Evolutionary conservation across 2,113 vertebrate genomes (phyloP), one percentile per base, ranked within the genome.

Genomic region (Leptobrachium ailaonicum): DNA sequence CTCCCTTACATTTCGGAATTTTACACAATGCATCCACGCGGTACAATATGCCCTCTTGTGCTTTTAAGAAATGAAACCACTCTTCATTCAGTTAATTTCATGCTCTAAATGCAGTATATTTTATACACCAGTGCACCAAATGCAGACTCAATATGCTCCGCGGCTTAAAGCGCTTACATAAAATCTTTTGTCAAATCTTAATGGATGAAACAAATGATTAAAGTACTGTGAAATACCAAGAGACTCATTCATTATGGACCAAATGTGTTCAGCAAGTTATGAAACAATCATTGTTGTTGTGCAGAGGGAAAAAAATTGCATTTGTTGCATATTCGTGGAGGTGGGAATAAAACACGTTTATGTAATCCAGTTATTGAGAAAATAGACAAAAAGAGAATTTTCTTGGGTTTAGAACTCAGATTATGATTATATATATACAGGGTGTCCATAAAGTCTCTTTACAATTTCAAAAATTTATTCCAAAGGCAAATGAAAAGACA

Each of bases 1-100:
- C 13, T 60, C 3, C 56, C 56, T 4, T 14, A 4, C 13, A 60
- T 14, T 60, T 60, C 56, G 9, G 56, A 60, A 60, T 60, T 60
- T 60, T 60, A 14, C 56, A 60, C 13, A 14, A 11, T 11, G 56
- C 56, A 60, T 60, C 56, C 56, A 60, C 56, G 13, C 10, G 13
- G 56, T 60, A 50, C 4, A 50, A 50, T 50, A 50, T 50, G 56
- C 56, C 13, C 13, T 32, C 13, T 43, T 79, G n/a, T n/a, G 56
- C 47, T 56, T 68, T 69, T 68, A 62, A 80, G 41, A 42, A 54
- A 73, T 10, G 72, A 44, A 41, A 41, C 47, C 66, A 80, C 72
- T 68, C 2, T 81, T 69, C 64, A 81, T 75, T 81, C 53, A 81
- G 54, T n/a, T 75, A 75, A 81, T 81, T 81, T 81, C 79, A 81